phyloP scores from a whole-genome alignment of 2,797 vertebrate species.

The Cottoperca gobio region DNA sequence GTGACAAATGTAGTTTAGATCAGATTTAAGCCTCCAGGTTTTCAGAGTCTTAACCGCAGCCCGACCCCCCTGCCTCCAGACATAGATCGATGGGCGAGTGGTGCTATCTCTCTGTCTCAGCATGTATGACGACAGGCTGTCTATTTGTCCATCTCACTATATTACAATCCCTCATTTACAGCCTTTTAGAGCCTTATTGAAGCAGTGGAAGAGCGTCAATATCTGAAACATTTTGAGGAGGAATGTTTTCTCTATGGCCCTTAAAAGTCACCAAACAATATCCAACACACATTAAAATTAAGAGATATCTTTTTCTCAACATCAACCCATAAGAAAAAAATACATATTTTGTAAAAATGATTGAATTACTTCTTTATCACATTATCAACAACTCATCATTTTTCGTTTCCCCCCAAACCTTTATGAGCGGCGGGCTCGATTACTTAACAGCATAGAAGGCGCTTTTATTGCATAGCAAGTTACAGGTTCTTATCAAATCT shows the following conservation, averaged over 20 bases:
- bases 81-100: conserved; percentile 39
- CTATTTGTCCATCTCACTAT: conserved; percentile 24
- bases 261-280: neutral
- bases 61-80: conserved; percentile 4
- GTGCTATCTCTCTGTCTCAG: conserved; percentile 28
- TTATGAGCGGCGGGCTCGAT: neutral
- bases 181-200: conserved; percentile 5
- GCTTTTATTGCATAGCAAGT: neutral
- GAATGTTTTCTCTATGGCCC: neutral
- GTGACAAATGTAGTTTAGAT: conserved; percentile 77
- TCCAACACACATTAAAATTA: neutral
- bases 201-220: neutral
- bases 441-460: neutral
- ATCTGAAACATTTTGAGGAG: conserved; percentile 4
- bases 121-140: conserved; percentile 7
- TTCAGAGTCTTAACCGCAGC: conserved; percentile 46
- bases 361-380: neutral
- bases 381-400: neutral
- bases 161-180: conserved; percentile 29
- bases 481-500: neutral
- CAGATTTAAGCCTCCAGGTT: conserved; percentile 67
- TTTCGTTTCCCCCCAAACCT: neutral
- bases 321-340: neutral
- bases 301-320: neutral
- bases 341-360: neutral